Percentiles rank a stretch among this genome's conserved stretches.
phyloP scores from a whole-genome alignment of 92 coral and sea anemone species.

The Umimayanthus kanabou region DNA sequence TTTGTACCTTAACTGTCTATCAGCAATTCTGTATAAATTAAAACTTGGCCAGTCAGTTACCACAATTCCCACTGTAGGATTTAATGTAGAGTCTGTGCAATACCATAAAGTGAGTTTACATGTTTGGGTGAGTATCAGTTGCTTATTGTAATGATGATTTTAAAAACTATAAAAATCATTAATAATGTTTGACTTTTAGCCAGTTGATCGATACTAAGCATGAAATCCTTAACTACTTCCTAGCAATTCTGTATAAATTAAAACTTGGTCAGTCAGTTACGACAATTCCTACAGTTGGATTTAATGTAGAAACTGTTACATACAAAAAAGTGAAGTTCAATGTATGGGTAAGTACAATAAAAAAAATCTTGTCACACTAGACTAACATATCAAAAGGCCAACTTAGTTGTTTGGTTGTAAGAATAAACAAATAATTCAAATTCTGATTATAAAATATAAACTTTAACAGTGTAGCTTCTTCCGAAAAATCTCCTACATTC shows the following conservation, averaged over 20 bases:
- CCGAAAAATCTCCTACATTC: too few species aligned
- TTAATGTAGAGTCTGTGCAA: constrained; percentile 96
- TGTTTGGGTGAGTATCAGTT: constrained; percentile 88
- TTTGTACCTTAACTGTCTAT: constrained; percentile 52
- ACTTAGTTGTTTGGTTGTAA: too few species aligned
- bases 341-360: constrained; percentile 89
- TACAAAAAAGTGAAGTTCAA: constrained; percentile 93
- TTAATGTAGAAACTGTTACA: constrained; percentile 96
- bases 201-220: not conserved
- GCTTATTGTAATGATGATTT: not conserved
- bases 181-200: too few species aligned
- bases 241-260: constrained; percentile 87
- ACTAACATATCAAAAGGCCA: too few species aligned
- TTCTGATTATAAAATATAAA: too few species aligned
- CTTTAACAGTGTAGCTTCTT: too few species aligned
- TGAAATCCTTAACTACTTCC: constrained; percentile 31
- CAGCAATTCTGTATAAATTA: constrained; percentile 95
- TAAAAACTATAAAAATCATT: too few species aligned
- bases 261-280: constrained; percentile 98
- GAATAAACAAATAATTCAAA: too few species aligned
- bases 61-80: constrained; percentile 98
- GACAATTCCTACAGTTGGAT: constrained; percentile 99
- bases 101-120: constrained; percentile 88
- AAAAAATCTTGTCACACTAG: not conserved
- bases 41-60: constrained; percentile 98